Base-by-base conservation (phyloP, 2,888 invertebrate species). In the Drosophila neonasuta region DNA sequence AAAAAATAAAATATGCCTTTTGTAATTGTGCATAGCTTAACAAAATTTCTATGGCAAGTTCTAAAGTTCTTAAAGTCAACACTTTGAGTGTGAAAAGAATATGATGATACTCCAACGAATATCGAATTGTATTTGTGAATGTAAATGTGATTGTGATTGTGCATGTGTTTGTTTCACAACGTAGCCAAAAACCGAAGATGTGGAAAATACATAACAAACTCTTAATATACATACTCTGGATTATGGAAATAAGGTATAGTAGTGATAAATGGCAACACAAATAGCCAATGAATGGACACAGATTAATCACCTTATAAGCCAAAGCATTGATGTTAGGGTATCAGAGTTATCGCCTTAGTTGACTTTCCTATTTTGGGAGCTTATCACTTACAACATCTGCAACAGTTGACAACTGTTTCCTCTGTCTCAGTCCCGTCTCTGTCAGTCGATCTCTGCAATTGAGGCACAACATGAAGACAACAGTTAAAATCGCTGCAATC, bases 211-310 rank as follows among this genome's bases (percentile, higher is more conserved):
- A 88, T 81, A 88, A 89, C 84, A 89, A 89, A 79, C 87, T 89
- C 78, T 88, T 90, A 78, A 89, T 90, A 82, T 90, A 90, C 80
- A 84, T 91, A 82, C 84, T 90, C 87, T 91, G 90, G 90, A 91
- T 90, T 82, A 90, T 90, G 89, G 90, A 91, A 90, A 89, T 90
- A 88, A 90, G 91, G 90, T 90, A 89, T 88, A 86, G 79, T 78
- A 75, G 17, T 6, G 13, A 34, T 20, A 36, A 34, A 55, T 46
- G 57, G 8, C 29, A 30, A 10, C 13, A 41, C 9, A 15, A 29
- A 34, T 24, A 13, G 17, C 11, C n/a, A 9, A 39, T 9, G 9
- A 51, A n/a, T n/a, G 9, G 8, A 13, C 39, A 41, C 8, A 15
- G 39, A 41, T 41, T 36, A 36, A 36, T 36, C 36, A 36, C n/a